Percentiles rank a stretch among this genome's conserved stretches.
These are phyloP conservation scores for Drosophila flavopinicola DNA, from an alignment of 2,888 invertebrate genomes.

Conservation along the genomic window DNA sequence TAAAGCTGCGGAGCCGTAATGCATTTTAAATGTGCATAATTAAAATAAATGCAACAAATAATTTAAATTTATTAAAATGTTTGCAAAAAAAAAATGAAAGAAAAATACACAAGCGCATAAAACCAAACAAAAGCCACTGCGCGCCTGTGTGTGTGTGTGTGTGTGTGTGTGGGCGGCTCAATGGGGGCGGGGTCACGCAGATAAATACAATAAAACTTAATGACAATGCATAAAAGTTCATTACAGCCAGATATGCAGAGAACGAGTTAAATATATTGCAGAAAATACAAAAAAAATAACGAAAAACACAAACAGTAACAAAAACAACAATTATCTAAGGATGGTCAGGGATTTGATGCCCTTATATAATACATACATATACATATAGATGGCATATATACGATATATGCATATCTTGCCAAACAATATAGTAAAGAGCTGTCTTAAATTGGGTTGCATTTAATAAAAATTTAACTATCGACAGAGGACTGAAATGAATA, in stretches of 20 bases:
- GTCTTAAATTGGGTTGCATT: no score
- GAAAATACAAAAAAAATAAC: slow-evolving; percentile 10
- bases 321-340: neutral
- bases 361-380: neutral
- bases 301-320: neutral
- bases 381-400: no score
- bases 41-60: slow-evolving; percentile 79
- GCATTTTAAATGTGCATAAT: slow-evolving; percentile 75
- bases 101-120: slow-evolving; percentile 3
- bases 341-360: neutral
- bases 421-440: no score
- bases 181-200: slow-evolving; percentile 19
- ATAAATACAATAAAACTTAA: slow-evolving; percentile 75
- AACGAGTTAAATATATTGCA: slow-evolving; percentile 27
- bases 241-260: slow-evolving; percentile 62
- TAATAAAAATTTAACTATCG: no score
- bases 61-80: slow-evolving; percentile 77
- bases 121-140: slow-evolving; percentile 35
- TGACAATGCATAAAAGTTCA: slow-evolving; percentile 78
- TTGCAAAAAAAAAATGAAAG: slow-evolving; percentile 39
- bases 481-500: no score
- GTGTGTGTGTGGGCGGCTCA: neutral
- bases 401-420: no score
- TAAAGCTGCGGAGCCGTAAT: slow-evolving; percentile 51
- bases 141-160: neutral